These are phyloP conservation scores for Pandion haliaetus DNA, from an alignment of 2,113 vertebrate genomes.

Conservation along the genomic window DNA sequence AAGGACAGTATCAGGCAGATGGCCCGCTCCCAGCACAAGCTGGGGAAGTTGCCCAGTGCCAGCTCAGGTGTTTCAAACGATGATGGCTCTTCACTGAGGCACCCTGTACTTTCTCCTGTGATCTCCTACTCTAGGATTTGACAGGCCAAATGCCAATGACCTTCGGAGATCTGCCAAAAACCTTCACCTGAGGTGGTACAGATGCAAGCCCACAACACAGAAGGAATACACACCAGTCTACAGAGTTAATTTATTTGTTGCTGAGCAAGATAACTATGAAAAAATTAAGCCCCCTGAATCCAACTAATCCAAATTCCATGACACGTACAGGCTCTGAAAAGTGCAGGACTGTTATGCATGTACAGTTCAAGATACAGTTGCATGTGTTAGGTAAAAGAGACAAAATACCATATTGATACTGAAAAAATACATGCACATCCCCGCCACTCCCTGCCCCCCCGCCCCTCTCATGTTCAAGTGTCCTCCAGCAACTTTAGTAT, in stretches of 20 bases:
- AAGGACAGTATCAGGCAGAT: neutral
- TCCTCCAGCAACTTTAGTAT: neutral
- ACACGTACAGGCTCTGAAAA: neutral
- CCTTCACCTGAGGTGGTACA: neutral
- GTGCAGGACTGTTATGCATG: rapidly evolving
- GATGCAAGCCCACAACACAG: neutral
- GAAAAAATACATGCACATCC: neutral
- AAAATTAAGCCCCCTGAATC: neutral
- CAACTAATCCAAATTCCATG: neutral
- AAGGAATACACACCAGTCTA: neutral
- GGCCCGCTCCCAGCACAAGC: neutral
- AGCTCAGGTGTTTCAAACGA: neutral
- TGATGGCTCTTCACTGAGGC: neutral
- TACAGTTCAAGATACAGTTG: neutral
- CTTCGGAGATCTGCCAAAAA: neutral
- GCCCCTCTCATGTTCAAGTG: neutral
- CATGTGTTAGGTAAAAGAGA: neutral
- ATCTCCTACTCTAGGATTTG: neutral
- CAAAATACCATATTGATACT: neutral
- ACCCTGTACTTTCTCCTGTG: neutral
- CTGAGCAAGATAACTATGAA: neutral
- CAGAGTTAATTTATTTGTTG: neutral
- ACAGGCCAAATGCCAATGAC: neutral
- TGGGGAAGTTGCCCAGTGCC: neutral
- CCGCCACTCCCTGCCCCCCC: no score